Conservation (phyloP, 2,888 invertebrate genomes). For the Diarsia rubi region DNA sequence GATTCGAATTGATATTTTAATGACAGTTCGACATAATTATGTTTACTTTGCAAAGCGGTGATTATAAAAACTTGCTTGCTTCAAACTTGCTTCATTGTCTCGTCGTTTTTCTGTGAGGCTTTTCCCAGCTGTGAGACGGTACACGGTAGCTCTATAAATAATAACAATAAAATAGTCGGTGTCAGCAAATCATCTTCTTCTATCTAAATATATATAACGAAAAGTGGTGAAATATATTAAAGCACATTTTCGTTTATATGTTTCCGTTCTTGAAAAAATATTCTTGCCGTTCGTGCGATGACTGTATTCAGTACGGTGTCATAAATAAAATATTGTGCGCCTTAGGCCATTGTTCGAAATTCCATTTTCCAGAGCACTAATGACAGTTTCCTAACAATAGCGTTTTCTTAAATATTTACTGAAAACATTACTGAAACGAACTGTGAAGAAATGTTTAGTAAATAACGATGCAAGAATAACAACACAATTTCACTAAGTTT, state of each 20-base stretch:
- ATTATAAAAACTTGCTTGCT: too few relatives aligned
- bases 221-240: neutral
- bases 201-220: neutral
- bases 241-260: neutral
- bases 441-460: slow-evolving; percentile 35
- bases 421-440: slow-evolving; percentile 32
- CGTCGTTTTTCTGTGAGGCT: too few relatives aligned
- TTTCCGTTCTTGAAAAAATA: neutral
- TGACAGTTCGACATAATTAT: too few relatives aligned
- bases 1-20: neutral
- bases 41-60: too few relatives aligned
- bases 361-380: slow-evolving; percentile 26
- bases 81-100: too few relatives aligned
- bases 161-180: neutral
- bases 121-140: neutral
- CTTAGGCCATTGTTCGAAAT: slow-evolving; percentile 27
- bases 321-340: neutral
- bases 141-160: neutral
- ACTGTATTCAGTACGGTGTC: neutral
- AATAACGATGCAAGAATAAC: slow-evolving; percentile 19
- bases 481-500: neutral
- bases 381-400: slow-evolving; percentile 30
- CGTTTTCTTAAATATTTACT: slow-evolving; percentile 44
- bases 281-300: neutral
- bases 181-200: too few relatives aligned